Percentiles rank a stretch among this genome's conserved stretches.
phyloP scores from a whole-genome alignment of 1,140 invertebrate species.

The Copidosoma floridanum region DNA sequence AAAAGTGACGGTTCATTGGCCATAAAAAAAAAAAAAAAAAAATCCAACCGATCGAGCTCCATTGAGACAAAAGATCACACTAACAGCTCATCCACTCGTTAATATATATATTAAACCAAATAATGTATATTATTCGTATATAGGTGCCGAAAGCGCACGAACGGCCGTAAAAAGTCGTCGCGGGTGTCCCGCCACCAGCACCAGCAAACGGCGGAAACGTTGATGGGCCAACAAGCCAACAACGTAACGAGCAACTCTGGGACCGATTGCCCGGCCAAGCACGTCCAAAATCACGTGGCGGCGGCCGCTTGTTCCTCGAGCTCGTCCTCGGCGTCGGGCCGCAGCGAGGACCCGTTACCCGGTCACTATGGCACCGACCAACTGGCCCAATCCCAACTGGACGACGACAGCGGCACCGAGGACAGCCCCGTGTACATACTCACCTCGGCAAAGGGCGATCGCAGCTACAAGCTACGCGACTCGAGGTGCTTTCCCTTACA shows the following conservation, averaged over 20 bases:
- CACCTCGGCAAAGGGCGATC: conserved; percentile 53
- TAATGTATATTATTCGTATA: no score
- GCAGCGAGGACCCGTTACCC: conserved; percentile 47
- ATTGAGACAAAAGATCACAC: no score
- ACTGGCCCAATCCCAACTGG: conserved; percentile 43
- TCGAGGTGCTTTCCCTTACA: no score
- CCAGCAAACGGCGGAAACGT: conserved; percentile 36
- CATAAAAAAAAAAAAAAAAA: no score
- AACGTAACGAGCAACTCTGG: neutral
- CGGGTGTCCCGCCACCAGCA: conserved; percentile 47
- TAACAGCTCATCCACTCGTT: no score
- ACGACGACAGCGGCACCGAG: conserved; percentile 53
- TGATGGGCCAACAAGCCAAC: neutral
- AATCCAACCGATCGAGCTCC: no score
- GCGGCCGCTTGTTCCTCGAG: conserved; percentile 44
- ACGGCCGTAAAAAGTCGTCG: conserved; percentile 54
- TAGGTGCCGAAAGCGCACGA: conserved; percentile 53
- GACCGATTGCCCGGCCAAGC: conserved; percentile 22
- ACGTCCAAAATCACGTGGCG: no score
- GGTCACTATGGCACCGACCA: conserved; percentile 42
- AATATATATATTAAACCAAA: no score
- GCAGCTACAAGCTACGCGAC: conserved; percentile 53
- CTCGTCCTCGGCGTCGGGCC: conserved; percentile 53
- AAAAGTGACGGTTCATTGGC: no score
- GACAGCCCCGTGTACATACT: conserved; percentile 55